Percentiles rank a stretch among this genome's conserved stretches.
These are phyloP conservation scores for Acrobasis suavella DNA, from an alignment of 2,888 invertebrate species.

Conservation along the genomic window DNA sequence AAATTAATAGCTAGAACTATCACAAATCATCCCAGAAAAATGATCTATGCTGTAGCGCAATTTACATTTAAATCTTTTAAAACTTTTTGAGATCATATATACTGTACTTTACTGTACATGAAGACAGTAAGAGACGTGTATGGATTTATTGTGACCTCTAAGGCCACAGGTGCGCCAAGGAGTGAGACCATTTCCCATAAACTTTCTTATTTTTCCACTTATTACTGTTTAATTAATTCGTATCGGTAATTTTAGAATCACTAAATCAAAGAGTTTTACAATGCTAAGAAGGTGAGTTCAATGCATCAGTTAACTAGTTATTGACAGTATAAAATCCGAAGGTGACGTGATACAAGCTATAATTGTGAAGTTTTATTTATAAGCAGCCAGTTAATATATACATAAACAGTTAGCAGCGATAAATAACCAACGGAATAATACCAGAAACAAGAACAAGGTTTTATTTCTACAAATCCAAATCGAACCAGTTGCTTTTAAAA, in stretches of 20 bases:
- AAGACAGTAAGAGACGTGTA: no score
- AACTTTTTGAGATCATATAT: no score
- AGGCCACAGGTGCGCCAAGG: no score
- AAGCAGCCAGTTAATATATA: constrained; percentile 9
- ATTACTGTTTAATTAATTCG: no score
- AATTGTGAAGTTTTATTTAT: neutral
- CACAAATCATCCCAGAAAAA: no score
- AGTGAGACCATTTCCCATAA: no score
- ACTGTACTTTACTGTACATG: no score
- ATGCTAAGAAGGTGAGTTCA: neutral
- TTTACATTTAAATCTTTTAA: no score
- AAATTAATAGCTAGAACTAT: no score
- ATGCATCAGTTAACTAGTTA: neutral
- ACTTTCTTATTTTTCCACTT: no score
- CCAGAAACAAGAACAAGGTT: constrained; percentile 38
- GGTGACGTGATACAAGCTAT: neutral
- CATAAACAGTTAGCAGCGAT: constrained; percentile 14
- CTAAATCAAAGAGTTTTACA: neutral
- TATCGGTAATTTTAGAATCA: neutral
- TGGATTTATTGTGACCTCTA: no score
- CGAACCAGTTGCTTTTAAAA: neutral
- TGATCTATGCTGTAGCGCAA: no score
- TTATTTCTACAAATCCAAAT: constrained; percentile 17
- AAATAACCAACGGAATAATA: constrained; percentile 41
- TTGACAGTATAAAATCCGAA: neutral